Conservation (phyloP, 2,797 vertebrate species). For the Synanceia verrucosa region DNA sequence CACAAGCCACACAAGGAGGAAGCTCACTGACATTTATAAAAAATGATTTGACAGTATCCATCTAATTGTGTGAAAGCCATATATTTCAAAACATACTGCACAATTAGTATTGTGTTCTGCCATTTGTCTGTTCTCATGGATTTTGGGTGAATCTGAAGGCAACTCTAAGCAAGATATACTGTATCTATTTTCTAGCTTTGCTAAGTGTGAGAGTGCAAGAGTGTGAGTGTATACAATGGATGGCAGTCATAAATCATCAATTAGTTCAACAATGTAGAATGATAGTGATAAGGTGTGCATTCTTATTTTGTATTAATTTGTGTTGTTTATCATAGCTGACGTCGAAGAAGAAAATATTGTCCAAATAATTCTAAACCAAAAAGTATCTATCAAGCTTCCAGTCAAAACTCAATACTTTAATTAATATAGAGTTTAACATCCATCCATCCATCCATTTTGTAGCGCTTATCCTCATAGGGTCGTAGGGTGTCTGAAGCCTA, state of each 20-base stretch:
- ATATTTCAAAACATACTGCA: neutral
- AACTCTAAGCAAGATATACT: conserved; percentile 17
- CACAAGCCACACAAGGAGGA: too few species aligned
- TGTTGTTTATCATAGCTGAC: conserved; percentile 18
- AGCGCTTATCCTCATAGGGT: too few species aligned
- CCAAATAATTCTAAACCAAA: neutral
- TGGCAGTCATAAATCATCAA: conserved; percentile 40
- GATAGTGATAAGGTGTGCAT: neutral
- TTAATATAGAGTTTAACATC: neutral
- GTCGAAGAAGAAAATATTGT: neutral
- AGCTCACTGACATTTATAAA: too few species aligned
- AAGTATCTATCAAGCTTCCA: neutral
- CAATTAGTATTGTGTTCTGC: neutral
- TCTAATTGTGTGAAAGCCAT: neutral
- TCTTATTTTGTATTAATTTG: conserved; percentile 13
- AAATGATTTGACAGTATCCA: neutral
- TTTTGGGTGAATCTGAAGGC: conserved; percentile 4
- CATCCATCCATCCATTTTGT: too few species aligned
- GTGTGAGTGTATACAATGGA: conserved; percentile 12
- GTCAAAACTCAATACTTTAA: neutral
- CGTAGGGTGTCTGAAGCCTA: too few species aligned
- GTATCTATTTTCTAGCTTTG: conserved; percentile 9
- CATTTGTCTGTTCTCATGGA: conserved; percentile 17
- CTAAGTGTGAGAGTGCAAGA: conserved; percentile 17
- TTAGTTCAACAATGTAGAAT: conserved; percentile 8